These are phyloP conservation scores for Cydia amplana DNA, from an alignment of 1,140 invertebrate species.

Conservation along the genomic window DNA sequence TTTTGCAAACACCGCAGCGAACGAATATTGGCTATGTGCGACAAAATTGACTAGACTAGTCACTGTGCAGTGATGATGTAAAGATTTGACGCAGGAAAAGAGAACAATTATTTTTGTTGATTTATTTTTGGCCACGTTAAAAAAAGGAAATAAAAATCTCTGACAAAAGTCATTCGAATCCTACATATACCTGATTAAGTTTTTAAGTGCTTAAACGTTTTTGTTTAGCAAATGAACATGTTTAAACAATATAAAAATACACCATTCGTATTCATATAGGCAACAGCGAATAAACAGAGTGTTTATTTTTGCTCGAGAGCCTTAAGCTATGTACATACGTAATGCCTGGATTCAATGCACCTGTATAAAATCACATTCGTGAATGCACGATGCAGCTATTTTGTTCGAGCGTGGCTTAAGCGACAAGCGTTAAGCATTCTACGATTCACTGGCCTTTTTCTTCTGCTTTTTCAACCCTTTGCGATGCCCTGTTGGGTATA, in stretches of 20 bases:
- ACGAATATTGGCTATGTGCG: too few relatives aligned
- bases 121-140: too few relatives aligned
- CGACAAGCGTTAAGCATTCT: conserved; percentile 35
- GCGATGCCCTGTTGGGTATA: too few relatives aligned
- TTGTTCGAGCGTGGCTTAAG: conserved; percentile 16
- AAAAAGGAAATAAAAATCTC: too few relatives aligned
- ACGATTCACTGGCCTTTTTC: background rate
- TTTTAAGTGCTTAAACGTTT: too few relatives aligned
- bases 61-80: too few relatives aligned
- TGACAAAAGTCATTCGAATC: too few relatives aligned
- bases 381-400: conserved; percentile 53
- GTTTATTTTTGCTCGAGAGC: conserved; percentile 37
- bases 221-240: too few relatives aligned
- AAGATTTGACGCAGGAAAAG: too few relatives aligned
- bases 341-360: conserved; percentile 62
- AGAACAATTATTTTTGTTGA: too few relatives aligned
- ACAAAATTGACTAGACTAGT: too few relatives aligned
- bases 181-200: too few relatives aligned
- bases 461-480: background rate
- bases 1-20: conserved; percentile 5
- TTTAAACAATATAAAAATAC: background rate
- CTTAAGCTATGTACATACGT: conserved; percentile 43
- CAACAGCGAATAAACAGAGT: conserved; percentile 18
- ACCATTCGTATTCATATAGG: background rate
- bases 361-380: conserved; percentile 63